Conservation (phyloP, 2,888 invertebrate genomes). For the Tetranychus piercei region DNA sequence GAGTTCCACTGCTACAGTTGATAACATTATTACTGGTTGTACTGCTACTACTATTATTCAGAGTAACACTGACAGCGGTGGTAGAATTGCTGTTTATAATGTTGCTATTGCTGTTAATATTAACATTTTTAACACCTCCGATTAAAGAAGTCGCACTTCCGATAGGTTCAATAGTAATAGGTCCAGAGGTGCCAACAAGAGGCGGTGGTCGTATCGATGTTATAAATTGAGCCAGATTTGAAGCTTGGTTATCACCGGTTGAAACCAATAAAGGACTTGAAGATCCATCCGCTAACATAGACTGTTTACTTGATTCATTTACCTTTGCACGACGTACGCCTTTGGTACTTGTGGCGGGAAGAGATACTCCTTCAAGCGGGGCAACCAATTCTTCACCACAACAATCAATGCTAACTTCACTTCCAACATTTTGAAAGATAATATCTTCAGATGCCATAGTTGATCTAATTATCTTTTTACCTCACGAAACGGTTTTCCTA, state of each 20-base stretch:
- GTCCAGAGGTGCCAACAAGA: neutral
- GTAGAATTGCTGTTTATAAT: neutral
- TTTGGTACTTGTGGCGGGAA: neutral
- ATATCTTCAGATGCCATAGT: slow-evolving; percentile 11
- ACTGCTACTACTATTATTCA: neutral
- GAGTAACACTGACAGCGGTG: neutral
- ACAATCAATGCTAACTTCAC: slow-evolving; percentile 17
- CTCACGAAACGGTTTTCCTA: too few relatives aligned
- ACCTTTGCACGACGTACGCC: neutral
- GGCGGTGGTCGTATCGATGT: slow-evolving; percentile 12
- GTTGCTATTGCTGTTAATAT: neutral
- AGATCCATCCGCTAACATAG: neutral
- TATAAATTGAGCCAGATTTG: slow-evolving; percentile 9
- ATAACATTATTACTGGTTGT: neutral
- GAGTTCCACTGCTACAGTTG: neutral
- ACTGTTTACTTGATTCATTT: neutral
- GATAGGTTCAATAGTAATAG: neutral
- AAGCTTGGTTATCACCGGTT: neutral
- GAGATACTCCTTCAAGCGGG: neutral
- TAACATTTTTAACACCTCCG: neutral
- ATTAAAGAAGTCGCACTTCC: neutral
- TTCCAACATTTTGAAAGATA: slow-evolving; percentile 16
- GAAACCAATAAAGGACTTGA: neutral
- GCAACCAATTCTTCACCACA: slow-evolving; percentile 6
- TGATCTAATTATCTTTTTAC: too few relatives aligned